A percentile compares a stretch with the other conserved stretches of the same genome.
These are phyloP conservation scores for Anthopleura xanthogrammica DNA, from an alignment of 92 coral and sea anemone species.

Conservation along the genomic window DNA sequence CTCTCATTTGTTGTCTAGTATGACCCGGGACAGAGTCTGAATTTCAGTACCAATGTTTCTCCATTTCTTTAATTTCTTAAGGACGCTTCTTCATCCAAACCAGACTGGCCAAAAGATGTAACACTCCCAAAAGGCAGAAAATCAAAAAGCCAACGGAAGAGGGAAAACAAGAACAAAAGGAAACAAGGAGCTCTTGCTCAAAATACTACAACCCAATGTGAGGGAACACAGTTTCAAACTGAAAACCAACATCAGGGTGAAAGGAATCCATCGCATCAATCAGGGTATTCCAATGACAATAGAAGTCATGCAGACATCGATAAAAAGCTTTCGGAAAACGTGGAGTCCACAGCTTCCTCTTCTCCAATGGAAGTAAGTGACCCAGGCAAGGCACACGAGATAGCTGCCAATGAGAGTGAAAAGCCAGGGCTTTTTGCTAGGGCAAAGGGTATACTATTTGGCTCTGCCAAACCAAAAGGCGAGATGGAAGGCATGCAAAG, in stretches of 20 bases:
- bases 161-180: not conserved
- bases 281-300: not conserved
- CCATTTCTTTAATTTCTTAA: not conserved
- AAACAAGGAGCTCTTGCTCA: not conserved
- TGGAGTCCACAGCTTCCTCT: not conserved
- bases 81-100: not conserved
- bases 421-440: not conserved
- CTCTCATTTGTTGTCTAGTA: too few relatives aligned
- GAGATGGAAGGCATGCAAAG: not conserved
- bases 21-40: too few relatives aligned
- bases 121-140: not conserved
- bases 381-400: not conserved
- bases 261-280: not conserved
- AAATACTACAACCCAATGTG: not conserved
- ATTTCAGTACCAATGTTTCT: too few relatives aligned
- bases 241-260: not conserved
- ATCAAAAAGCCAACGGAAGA: not conserved
- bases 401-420: not conserved
- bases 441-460: not conserved
- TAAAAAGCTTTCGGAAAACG: not conserved
- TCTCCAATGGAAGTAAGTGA: not conserved
- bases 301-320: not conserved
- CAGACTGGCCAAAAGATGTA: not conserved
- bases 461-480: not conserved
- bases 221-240: not conserved